Base-by-base conservation (phyloP, 2,888 invertebrate genomes). In the Glaucopsyche alexis region DNA sequence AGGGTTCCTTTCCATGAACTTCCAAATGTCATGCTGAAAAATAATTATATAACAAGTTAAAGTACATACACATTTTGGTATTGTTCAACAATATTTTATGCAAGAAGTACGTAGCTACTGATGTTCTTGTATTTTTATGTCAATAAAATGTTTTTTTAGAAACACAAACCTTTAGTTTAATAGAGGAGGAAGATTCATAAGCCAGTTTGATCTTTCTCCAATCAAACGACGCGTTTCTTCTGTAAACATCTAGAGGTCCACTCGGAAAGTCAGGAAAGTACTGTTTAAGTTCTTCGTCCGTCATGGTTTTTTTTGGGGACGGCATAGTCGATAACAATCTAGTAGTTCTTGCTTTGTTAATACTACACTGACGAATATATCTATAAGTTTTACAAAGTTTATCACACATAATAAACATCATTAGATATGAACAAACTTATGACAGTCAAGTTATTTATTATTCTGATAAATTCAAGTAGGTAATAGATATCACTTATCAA, bases 1-100 rank as follows among this genome's bases (percentile, higher is more conserved):
- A 93, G 76, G 98, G 95, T 72, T 96, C 94, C 84, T 96, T 93
- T 81, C 97, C 93, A 82, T 98, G 86, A 91, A 98, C 94, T 83
- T 95, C 88, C 90, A 93, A 64, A 93, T 84, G 66, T 86, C 84
- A 83, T 91, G 80, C 93, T 93, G 78, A 81, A 72, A 73, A 49
- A 55, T 67, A 9, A 19, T 9, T 19, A 55, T 19, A 9, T 7
- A 1, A 19, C 19, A 19, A 19, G 16, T 55, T 5, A 19, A 19
- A 19, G 42, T 42, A 42, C 6, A 1, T 5, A 42, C 42, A 29
- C 29, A 4, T 29, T 42, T 42, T 7, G 1, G 1, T 42, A 7
- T 42, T 42, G 8, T n/a, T n/a, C 40, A 40, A 45, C 40, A 69
- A 69, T 5, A 47, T 69, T 14, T 67, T 8, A 42, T 7, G 42